Conservation (phyloP, 2,113 vertebrate species). For the Struthio camelus region DNA sequence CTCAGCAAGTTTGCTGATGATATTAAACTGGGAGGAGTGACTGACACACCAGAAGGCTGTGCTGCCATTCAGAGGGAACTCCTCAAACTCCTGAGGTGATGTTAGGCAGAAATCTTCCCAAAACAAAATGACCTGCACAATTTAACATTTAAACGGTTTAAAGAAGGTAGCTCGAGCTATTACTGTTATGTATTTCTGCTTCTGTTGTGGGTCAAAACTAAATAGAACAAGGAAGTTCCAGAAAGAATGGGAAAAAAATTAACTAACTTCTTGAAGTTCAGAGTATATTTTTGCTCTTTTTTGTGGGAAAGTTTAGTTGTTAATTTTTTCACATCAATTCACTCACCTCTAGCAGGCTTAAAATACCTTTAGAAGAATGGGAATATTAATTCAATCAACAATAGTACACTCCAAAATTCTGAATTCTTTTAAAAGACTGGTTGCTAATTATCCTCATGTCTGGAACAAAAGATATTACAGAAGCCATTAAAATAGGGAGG, state of each 20-base stretch:
- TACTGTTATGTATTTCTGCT: background rate
- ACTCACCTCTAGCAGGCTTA: background rate
- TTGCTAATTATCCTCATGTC: conserved; percentile 36
- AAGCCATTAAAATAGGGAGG: background rate
- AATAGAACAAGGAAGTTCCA: background rate
- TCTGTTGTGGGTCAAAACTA: background rate
- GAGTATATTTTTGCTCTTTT: background rate
- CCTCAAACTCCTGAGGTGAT: background rate
- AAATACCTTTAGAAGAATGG: background rate
- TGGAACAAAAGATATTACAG: background rate
- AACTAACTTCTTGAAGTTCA: background rate
- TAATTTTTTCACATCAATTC: background rate
- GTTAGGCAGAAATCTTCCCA: background rate
- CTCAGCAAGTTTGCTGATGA: too few relatives aligned
- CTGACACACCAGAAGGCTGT: too few relatives aligned
- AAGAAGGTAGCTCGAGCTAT: background rate
- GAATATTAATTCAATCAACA: background rate
- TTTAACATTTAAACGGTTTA: background rate
- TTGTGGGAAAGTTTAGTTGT: background rate
- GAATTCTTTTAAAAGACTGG: background rate
- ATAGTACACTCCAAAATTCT: background rate
- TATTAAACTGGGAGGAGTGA: too few relatives aligned
- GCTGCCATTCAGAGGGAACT: too few relatives aligned
- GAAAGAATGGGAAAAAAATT: background rate
- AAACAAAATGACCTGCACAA: background rate